Evolutionary conservation across 2,113 vertebrate genomes (phyloP).

Genomic region (Cyanistes caeruleus): DNA sequence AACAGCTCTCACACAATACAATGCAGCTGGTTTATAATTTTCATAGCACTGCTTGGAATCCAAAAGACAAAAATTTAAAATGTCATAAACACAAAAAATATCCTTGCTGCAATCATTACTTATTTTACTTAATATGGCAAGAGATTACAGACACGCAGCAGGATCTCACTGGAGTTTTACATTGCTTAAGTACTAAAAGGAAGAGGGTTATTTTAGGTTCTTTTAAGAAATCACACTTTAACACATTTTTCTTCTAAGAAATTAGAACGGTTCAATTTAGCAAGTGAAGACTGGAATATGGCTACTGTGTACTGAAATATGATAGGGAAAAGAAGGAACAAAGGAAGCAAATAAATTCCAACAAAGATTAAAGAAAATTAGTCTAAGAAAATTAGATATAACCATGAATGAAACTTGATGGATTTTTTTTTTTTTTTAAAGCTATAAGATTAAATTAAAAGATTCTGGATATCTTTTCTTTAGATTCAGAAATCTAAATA

Average conservation of each 20-base stretch:
- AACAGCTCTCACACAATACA: neutral
- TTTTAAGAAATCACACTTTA: neutral
- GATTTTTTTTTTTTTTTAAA: neutral
- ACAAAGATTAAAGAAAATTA: neutral
- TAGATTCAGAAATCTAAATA: neutral
- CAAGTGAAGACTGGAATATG: neutral
- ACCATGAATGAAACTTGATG: neutral
- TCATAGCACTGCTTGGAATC: neutral
- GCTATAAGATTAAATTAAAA: neutral
- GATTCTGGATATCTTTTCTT: neutral
- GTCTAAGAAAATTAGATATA: neutral
- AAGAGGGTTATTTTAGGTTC: neutral
- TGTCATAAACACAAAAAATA: neutral
- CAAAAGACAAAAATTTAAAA: neutral
- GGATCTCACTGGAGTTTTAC: neutral
- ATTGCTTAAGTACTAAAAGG: neutral
- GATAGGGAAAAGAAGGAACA: neutral
- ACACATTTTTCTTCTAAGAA: neutral
- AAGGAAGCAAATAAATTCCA: neutral
- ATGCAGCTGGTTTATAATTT: neutral
- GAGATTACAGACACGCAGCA: neutral
- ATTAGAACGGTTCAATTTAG: neutral
- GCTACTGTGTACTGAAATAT: neutral
- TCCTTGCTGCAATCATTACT: neutral
- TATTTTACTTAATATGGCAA: neutral